A percentile compares a stretch with the other conserved stretches of the same genome.
Conservation (phyloP, 2,113 vertebrate species). For the Antigone vipio region DNA sequence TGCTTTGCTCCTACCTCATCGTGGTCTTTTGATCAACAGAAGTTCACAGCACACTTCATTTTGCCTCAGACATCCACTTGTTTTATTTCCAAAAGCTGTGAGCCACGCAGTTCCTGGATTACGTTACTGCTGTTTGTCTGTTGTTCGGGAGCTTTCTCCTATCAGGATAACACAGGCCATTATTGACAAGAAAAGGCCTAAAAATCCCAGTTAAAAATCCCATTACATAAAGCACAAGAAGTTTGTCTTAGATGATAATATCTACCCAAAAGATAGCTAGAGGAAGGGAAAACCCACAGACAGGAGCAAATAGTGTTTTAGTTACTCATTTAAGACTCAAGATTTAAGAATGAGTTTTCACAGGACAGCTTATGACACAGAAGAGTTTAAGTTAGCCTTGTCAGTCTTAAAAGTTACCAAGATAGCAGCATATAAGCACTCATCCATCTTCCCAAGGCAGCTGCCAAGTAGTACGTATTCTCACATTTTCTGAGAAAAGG, state of each 20-base stretch:
- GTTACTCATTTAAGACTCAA: neutral
- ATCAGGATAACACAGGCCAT: neutral
- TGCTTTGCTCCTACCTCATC: neutral
- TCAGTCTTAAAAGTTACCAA: neutral
- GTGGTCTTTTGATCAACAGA: neutral
- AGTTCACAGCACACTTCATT: neutral
- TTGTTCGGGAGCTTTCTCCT: neutral
- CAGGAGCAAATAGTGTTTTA: neutral
- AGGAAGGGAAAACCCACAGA: neutral
- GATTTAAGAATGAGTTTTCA: neutral
- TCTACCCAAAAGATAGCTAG: neutral
- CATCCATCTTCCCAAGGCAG: neutral
- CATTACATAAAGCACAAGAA: neutral
- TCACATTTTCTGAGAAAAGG: neutral
- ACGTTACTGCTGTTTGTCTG: rapidly evolving
- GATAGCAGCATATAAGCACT: neutral
- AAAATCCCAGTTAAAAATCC: neutral
- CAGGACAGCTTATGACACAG: neutral
- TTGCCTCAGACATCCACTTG: neutral
- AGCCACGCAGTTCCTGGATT: neutral
- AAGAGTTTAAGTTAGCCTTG: neutral
- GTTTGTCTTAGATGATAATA: neutral
- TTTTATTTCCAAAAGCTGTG: neutral
- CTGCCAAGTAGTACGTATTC: neutral
- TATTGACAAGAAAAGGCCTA: neutral